Evolutionary conservation across 1,140 invertebrate genomes (phyloP), one percentile per base, ranked within the genome.

Genomic region (Drosophila lowei): DNA sequence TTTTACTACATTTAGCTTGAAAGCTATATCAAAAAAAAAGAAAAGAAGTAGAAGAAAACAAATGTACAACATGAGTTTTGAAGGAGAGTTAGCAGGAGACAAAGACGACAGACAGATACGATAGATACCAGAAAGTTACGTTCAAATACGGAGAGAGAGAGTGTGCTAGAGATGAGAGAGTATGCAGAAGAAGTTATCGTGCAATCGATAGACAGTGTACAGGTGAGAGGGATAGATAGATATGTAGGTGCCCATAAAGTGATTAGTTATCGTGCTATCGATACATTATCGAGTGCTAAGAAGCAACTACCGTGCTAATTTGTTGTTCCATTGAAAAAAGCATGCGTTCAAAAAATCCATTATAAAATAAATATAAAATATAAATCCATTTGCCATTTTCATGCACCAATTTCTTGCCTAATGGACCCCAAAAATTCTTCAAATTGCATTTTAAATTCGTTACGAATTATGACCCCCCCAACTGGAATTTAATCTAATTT

Each of bases 51-150:
- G 81, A 67, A 85, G 83, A 86, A 88, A 86, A 81, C 68, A 85
- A 86, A 86, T 85, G 77, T 85, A 85, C 81, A 85, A 86, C 81
- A 85, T 81, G 84, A 88, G 81, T 85, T 81, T 44, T 34, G 57
- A 34, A 63, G 1, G 28, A 52, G 58, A 34, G 7, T 62, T 60
- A 57, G 72, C 50, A 46, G 57, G 38, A 57, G 53, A 47, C 62
- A 28, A 47, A 64, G 43, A 61, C n/a, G 11, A 62, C 21, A 11
- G 30, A 41, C 61, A 62, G 42, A 6, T 38, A 23, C 25, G 34
- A 38, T 6, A 16, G 38, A 30, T 66, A 67, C 16, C 11, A 38
- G 11, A 13, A 59, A 9, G 3, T 30, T 30, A 3, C 8, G 30
- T 30, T 8, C 8, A 61, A 30, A 47, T 50, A 68, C 1, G 58